Percentiles rank a stretch among this genome's conserved stretches.
phyloP scores from a whole-genome alignment of 2,113 vertebrate species.

The Ophiodon elongatus region DNA sequence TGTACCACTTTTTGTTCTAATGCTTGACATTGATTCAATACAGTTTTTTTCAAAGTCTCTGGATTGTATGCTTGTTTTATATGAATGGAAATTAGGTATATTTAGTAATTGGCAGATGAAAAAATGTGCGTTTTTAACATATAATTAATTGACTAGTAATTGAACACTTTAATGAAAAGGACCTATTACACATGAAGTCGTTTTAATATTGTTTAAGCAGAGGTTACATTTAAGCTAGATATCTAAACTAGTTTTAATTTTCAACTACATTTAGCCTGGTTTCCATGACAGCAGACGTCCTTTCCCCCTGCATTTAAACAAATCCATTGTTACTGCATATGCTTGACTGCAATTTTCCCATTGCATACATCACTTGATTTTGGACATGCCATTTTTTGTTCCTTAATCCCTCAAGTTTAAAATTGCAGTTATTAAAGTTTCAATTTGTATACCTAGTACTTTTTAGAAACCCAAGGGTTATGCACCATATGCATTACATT shows the following conservation, averaged over 20 bases:
- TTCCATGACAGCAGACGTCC: no score
- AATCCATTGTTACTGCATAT: background rate
- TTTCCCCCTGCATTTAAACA: background rate
- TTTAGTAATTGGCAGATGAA: background rate
- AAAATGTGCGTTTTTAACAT: no score
- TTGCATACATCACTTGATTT: background rate
- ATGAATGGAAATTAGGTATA: background rate
- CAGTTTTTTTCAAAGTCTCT: no score
- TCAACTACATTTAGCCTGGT: background rate
- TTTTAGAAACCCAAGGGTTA: background rate
- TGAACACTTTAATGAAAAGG: no score
- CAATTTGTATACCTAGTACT: no score
- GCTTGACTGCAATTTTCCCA: background rate
- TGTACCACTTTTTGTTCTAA: background rate
- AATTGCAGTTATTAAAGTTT: no score
- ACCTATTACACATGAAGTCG: background rate
- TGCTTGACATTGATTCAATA: background rate
- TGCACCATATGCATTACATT: background rate
- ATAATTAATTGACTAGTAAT: no score
- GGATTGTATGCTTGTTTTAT: background rate
- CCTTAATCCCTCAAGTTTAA: background rate
- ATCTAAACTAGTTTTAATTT: background rate
- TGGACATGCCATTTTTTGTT: fast-evolving
- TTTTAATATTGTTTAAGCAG: no score
- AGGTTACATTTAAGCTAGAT: background rate